Evolutionary conservation across 2,113 vertebrate species (phyloP), one percentile per base, ranked within the genome.

Genomic region (Coptodon rendalli): DNA sequence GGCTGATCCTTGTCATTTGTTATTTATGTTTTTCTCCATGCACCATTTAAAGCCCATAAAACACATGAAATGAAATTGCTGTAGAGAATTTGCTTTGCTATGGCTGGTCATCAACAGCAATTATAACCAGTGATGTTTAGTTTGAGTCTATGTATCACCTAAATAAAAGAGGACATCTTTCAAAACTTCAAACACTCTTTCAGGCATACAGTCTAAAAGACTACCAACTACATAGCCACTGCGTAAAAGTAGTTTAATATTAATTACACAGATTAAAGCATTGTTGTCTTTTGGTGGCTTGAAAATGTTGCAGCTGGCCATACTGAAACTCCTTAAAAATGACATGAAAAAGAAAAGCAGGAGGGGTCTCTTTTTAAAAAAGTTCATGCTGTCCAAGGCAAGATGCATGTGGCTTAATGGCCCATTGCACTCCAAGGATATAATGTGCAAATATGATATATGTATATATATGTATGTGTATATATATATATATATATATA

Each of bases 261-360:
- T 57, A 29, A 57, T 57, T 57, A 57, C 24, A 57, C 24, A 57
- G 54, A 57, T 29, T 57, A 57, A 57, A 57, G 54, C 24, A 57
- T 57, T 57, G 54, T 17, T 61, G 57, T 61, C 14, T 57, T 53
- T 85, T 59, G 87, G 27, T 31, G 27, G 85, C 57, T 57, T 80
- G 71, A 86, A 85, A 17, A 57, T 96, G 1, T 94, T 96, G 59
- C 93, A 96, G 9, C 94, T 96, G 31, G 86, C 94, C 24, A 89
- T 92, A 16, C 91, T 98, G 93, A 97, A 97, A 57, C 90, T 95
- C 4, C 68, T 99, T 50, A 57, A 95, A 95, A 94, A 85, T 96
- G 97, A 6, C 98, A 99, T 0, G 91, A 98, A 90, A 94, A 96
- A 90, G 98, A 99, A 89, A 99, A 97, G 82, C 94, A 96, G 86